Evolutionary conservation across 2,888 invertebrate genomes (phyloP).

Genomic region (Cecidostiba fungosa): DNA sequence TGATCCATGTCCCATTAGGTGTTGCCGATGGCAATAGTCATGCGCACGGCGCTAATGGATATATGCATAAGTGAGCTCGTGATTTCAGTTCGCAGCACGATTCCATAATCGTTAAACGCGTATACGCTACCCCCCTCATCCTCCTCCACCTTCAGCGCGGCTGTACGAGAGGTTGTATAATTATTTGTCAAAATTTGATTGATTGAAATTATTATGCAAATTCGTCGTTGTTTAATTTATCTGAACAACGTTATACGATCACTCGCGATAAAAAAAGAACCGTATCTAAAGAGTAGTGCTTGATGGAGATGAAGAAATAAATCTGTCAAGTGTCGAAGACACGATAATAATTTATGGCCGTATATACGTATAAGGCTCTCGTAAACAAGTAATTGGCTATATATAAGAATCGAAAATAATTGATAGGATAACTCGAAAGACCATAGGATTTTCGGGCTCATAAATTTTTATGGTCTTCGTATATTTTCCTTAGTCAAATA

Average conservation of each 20-base stretch:
- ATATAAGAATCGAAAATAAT: neutral
- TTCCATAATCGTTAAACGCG: slow-evolving; percentile 36
- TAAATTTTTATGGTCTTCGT: neutral
- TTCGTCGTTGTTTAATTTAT: no score
- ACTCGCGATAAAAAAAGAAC: neutral
- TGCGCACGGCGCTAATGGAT: slow-evolving; percentile 16
- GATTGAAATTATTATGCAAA: neutral
- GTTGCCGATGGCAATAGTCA: slow-evolving; percentile 19
- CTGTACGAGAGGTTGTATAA: neutral
- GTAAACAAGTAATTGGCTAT: neutral
- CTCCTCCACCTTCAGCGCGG: neutral
- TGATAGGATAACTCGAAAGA: neutral
- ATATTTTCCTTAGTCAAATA: neutral
- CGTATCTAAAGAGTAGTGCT: neutral
- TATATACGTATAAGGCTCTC: neutral
- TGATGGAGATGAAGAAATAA: neutral
- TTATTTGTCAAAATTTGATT: neutral
- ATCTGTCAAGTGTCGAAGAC: neutral
- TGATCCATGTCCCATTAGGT: slow-evolving; percentile 38
- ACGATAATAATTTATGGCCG: neutral
- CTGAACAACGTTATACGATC: neutral
- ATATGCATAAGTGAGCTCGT: slow-evolving; percentile 29
- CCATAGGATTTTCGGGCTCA: neutral
- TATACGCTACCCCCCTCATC: neutral
- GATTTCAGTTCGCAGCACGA: slow-evolving; percentile 42